These are phyloP conservation scores for Petromus typicus DNA, from an alignment of 2,113 vertebrate genomes.

Conservation along the genomic window DNA sequence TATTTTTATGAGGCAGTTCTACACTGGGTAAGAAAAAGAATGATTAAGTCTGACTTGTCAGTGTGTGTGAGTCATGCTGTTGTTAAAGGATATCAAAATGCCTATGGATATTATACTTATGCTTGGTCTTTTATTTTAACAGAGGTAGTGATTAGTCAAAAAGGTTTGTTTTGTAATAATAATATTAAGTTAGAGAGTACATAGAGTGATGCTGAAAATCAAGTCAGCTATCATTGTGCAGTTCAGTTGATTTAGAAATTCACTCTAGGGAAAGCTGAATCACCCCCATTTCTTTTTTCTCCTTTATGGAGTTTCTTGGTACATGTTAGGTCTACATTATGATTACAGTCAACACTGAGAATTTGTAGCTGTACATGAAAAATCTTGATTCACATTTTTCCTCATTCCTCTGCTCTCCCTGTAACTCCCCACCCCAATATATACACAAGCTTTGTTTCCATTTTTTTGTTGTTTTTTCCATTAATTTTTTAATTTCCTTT, in stretches of 20 bases:
- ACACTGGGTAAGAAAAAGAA: not conserved
- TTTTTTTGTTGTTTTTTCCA: too few species aligned
- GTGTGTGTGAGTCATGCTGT: not conserved
- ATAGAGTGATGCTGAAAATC: not conserved
- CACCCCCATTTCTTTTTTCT: not conserved
- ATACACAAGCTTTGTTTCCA: too few species aligned
- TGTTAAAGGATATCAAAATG: not conserved
- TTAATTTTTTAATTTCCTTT: too few species aligned
- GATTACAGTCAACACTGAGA: too few species aligned
- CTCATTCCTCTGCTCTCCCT: too few species aligned
- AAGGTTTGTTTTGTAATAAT: not conserved
- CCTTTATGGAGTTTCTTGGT: too few species aligned
- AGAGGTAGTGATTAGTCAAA: not conserved
- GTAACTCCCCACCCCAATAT: too few species aligned
- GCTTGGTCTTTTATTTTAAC: not conserved
- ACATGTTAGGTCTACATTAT: too few species aligned
- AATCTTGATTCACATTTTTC: too few species aligned
- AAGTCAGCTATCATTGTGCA: not conserved
- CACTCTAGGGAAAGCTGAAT: not conserved
- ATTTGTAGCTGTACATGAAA: too few species aligned
- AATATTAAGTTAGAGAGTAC: not conserved
- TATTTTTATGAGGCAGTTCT: not conserved
- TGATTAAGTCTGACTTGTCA: not conserved
- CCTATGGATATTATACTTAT: not conserved
- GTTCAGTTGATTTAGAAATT: not conserved